Evolutionary conservation across 2,797 vertebrate genomes (phyloP), one percentile per base, ranked within the genome.

Genomic region (Chelidonichthys spinosus): DNA sequence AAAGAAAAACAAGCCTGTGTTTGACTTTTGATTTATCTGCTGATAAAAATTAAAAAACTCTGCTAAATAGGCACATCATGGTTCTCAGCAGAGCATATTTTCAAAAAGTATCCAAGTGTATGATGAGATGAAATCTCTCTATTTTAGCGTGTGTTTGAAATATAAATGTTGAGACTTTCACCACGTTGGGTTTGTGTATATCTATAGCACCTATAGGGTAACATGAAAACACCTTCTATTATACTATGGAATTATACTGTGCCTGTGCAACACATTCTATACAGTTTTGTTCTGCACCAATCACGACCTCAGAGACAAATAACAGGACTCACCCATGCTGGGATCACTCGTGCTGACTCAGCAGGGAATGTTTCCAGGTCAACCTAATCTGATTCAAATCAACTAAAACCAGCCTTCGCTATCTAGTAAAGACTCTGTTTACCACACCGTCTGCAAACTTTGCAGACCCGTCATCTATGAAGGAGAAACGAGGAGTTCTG

Each of bases 241-340:
- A 7, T 2, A 55, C 25, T 13, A 11, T 3, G 25, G 25, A 25
- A 25, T 25, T 25, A 25, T 25, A 25, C 25, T 47, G 13, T 25
- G 8, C 11, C 47, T 54, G 35, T 11, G 11, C 40, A 64, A 0
- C 2, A 11, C 18, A 13, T 15, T 13, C 35, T 54, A 14, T 8
- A 56, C 5, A 36, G 18, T 4, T 58, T 36, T 2, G 14, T 13
- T 47, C 13, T 2, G 6, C 2, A 25, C 4, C 14, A 39, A 14
- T 62, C 33, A 15, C 2, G 0, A 5, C 2, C 4, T 36, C 2
- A 15, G 39, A 65, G n/a, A 70, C 2, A 39, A 52, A 67, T 11
- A 33, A 32, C 54, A 46, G 33, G 42, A 90, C 91, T 93, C 80
- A 93, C 91, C 83, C 66, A 68, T 85, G 65, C 37, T 63, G 62